Evolutionary conservation across 2,113 vertebrate species (phyloP), one percentile per base, ranked within the genome.

Genomic region (Leptosomus discolor): DNA sequence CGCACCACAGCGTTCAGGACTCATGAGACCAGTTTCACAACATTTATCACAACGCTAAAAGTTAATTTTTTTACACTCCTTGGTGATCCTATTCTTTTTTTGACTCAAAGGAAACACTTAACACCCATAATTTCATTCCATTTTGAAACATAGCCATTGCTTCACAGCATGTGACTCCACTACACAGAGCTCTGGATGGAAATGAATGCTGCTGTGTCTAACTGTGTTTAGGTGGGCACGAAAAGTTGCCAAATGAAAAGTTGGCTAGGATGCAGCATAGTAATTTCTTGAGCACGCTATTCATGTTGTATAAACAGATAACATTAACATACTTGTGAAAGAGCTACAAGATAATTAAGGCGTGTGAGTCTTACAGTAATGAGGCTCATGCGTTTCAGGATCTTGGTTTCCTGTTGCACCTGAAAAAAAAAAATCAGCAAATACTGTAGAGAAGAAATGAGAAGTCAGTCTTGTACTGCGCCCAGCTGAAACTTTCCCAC

Each of bases 401-500:
- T 93, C 91, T 94, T 69, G 74, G 81, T 92, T 97, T 97, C 92
- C 80, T 93, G 63, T 80, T 96, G 78, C 93, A 91, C 87, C 87
- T 96, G 83, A 93, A 92, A 91, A 86, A 81, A 48, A 80, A 51
- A 34, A 74, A 80, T 80, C 70, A 90, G 92, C 90, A 94, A 85
- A 94, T 91, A n/a, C 41, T 85, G 89, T 23, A 79, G 93, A 82
- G 57, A 48, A 94, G 80, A 95, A 96, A 85, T 96, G 95, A 97
- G 89, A 96, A 94, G 92, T 87, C 71, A 18, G 70, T 88, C 70
- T 94, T 95, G 84, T 92, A 30, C 70, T 95, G 22, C 89, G 94
- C 94, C 86, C 80, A 79, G 84, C 74, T 90, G 80, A 94, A 95
- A 96, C 77, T 96, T 97, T 91, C 95, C 93, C 95, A 95, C 92